phyloP scores from a whole-genome alignment of 2,888 invertebrate genomes.

The Amphipyra berbera region DNA sequence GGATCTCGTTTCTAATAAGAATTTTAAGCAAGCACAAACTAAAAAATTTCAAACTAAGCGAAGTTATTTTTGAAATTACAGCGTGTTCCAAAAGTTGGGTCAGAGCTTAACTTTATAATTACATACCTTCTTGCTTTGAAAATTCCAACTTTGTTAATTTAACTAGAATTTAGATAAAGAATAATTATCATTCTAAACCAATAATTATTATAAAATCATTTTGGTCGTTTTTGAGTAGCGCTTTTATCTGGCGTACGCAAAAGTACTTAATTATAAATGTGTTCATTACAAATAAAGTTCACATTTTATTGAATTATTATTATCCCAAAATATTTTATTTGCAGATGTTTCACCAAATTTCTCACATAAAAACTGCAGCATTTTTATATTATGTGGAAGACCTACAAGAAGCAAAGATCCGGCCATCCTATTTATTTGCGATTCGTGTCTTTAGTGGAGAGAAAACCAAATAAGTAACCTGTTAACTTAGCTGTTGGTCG shows the following conservation, averaged over 20 bases:
- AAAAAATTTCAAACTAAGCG: conserved; percentile 48
- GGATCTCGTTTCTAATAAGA: conserved; percentile 21
- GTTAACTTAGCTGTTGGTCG: too few species aligned
- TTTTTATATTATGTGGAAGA: too few species aligned
- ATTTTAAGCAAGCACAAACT: conserved; percentile 37
- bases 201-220: conserved; percentile 31
- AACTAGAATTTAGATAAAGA: conserved; percentile 39
- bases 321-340: background rate
- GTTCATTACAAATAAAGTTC: background rate
- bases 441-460: too few species aligned
- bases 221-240: conserved; percentile 2
- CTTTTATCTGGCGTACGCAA: background rate
- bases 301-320: too few species aligned
- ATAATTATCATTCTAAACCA: conserved; percentile 50
- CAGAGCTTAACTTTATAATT: conserved; percentile 57
- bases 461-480: too few species aligned
- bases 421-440: too few species aligned
- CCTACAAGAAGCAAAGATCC: too few species aligned
- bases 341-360: too few species aligned
- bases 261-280: background rate
- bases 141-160: conserved; percentile 57
- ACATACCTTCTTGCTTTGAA: conserved; percentile 57
- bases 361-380: too few species aligned
- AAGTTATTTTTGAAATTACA: conserved; percentile 54
- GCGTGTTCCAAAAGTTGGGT: conserved; percentile 46